Evolutionary conservation across 2,797 vertebrate genomes (phyloP).

Genomic region (Eulemur coronatus): DNA sequence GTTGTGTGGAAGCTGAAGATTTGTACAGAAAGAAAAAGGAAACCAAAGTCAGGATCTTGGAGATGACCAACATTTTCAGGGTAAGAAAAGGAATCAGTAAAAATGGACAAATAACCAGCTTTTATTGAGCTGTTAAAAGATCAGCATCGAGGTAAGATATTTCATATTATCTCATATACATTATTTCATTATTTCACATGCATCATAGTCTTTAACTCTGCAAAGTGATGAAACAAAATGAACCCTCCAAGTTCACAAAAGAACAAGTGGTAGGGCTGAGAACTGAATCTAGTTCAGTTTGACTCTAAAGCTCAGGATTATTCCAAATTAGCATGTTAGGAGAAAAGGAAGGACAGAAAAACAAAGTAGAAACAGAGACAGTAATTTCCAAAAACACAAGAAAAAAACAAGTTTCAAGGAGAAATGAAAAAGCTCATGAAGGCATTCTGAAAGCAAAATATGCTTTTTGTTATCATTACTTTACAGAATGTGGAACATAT

Average conservation of each 20-base stretch:
- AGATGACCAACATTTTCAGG: not conserved
- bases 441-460: not conserved
- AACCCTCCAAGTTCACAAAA: not conserved
- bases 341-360: not conserved
- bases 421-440: not conserved
- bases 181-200: not conserved
- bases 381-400: not conserved
- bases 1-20: not conserved
- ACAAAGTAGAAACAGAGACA: not conserved
- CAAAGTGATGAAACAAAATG: not conserved
- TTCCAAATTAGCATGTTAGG: not conserved
- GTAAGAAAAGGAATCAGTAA: not conserved
- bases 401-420: not conserved
- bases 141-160: not conserved
- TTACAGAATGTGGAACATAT: not conserved
- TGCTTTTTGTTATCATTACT: not conserved
- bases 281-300: not conserved
- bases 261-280: not conserved
- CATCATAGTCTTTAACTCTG: not conserved
- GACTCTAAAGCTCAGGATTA: not conserved
- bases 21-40: not conserved
- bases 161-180: not conserved
- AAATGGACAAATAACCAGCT: not conserved
- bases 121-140: not conserved
- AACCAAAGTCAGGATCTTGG: not conserved